Percentiles rank a stretch among this genome's conserved stretches.
phyloP scores from a whole-genome alignment of 2,113 vertebrate species.

The Sardina pilchardus region DNA sequence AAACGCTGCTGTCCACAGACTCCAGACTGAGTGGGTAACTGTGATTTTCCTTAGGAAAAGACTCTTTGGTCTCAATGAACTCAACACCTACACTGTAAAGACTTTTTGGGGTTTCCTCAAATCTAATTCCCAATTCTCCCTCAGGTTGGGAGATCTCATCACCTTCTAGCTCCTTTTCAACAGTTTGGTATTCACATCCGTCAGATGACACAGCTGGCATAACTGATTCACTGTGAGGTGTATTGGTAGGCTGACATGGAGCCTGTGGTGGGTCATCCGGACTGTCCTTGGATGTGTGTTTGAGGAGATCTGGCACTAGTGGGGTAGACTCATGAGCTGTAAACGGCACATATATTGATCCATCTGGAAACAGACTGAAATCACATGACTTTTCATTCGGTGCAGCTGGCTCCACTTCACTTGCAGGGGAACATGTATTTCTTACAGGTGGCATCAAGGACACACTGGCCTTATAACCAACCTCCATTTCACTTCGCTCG shows the following conservation, averaged over 20 bases:
- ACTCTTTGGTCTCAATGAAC: not conserved
- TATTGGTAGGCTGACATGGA: not conserved
- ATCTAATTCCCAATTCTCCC: not conserved
- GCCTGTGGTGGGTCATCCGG: slow-evolving; percentile 33
- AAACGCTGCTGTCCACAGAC: not conserved
- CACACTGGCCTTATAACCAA: not conserved
- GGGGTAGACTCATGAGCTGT: slow-evolving; percentile 25
- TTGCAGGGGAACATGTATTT: slow-evolving; percentile 29
- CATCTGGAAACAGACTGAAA: slow-evolving; percentile 38
- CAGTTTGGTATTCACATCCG: not conserved
- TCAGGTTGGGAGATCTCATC: not conserved
- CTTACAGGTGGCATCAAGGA: slow-evolving; percentile 29
- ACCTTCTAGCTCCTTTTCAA: not conserved
- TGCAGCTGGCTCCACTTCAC: slow-evolving; percentile 34
- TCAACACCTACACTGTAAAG: not conserved
- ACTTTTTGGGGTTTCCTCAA: not conserved
- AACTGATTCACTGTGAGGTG: not conserved
- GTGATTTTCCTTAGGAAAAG: not conserved
- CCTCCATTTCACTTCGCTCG: not conserved
- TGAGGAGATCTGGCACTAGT: slow-evolving; percentile 35
- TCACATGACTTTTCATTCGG: slow-evolving; percentile 37
- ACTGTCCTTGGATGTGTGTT: slow-evolving; percentile 34
- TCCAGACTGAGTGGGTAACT: not conserved
- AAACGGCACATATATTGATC: not conserved
- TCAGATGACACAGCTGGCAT: not conserved